Percentiles rank a stretch among this genome's conserved stretches.
These are phyloP conservation scores for Aptenodytes patagonicus DNA, from an alignment of 2,113 vertebrate genomes.

Conservation along the genomic window DNA sequence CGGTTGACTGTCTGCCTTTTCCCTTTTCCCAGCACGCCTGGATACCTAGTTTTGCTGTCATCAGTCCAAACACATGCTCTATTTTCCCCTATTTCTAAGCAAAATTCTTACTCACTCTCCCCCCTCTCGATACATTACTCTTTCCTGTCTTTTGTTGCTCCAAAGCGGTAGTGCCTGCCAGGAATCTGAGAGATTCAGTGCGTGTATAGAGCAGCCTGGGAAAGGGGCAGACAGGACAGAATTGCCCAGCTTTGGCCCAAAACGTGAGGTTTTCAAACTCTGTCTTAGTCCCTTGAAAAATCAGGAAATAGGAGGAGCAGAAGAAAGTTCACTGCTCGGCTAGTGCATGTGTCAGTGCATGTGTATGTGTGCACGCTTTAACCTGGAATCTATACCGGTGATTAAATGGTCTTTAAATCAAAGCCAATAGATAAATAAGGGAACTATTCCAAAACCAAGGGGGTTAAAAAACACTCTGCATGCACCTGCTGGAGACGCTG, in stretches of 20 bases:
- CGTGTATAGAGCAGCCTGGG: not conserved
- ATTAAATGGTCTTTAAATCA: constrained; percentile 47
- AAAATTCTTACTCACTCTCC: constrained; percentile 12
- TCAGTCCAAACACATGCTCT: constrained; percentile 32
- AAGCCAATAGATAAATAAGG: constrained; percentile 32
- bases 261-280: not conserved
- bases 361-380: not conserved
- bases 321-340: not conserved
- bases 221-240: not conserved
- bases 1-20: constrained; percentile 19
- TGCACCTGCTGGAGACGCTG: constrained; percentile 95
- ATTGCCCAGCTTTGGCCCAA: not conserved
- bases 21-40: constrained; percentile 26
- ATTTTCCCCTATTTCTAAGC: constrained; percentile 18
- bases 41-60: constrained; percentile 64
- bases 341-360: not conserved
- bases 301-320: not conserved
- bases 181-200: not conserved
- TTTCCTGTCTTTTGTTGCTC: constrained; percentile 18
- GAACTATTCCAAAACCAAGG: constrained; percentile 48
- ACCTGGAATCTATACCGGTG: not conserved
- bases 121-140: not conserved
- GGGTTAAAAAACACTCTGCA: constrained; percentile 61
- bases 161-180: not conserved
- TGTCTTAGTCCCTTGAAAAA: not conserved